Evolutionary conservation across 2,888 invertebrate species (phyloP).

Genomic region (Lasioglossum malachurum): DNA sequence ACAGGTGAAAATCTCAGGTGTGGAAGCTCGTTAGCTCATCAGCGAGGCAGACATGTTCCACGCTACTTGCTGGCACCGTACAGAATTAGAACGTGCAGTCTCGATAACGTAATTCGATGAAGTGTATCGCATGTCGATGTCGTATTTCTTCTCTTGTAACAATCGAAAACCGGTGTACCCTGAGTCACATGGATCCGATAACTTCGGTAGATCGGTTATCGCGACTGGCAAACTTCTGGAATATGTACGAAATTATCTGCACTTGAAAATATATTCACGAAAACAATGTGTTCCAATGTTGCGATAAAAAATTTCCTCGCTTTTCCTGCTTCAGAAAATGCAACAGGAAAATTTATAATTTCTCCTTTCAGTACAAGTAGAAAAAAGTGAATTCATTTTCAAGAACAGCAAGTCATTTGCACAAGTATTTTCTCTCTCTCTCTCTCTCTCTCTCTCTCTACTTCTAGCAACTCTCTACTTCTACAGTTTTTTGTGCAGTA

Average conservation of each 20-base stretch:
- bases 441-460: neutral
- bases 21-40: slow-evolving; percentile 18
- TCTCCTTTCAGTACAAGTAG: neutral
- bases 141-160: slow-evolving; percentile 48
- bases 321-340: neutral
- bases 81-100: slow-evolving; percentile 40
- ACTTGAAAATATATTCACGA: neutral
- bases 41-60: slow-evolving; percentile 9
- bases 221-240: neutral
- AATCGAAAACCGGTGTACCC: slow-evolving; percentile 43
- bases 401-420: neutral
- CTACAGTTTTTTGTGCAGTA: no score
- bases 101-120: slow-evolving; percentile 55
- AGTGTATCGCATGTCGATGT: slow-evolving; percentile 60
- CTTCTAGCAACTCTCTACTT: neutral
- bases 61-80: slow-evolving; percentile 1
- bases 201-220: slow-evolving; percentile 42
- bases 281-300: no score
- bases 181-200: slow-evolving; percentile 44
- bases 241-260: neutral
- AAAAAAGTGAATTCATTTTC: neutral
- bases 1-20: slow-evolving; percentile 28
- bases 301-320: neutral
- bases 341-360: neutral
- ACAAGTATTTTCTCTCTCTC: neutral